A percentile compares a stretch with the other conserved stretches of the same genome.
Conservation (phyloP, 53 echinoderm and acorn worm species). For the Hippasteria phrygiana region DNA sequence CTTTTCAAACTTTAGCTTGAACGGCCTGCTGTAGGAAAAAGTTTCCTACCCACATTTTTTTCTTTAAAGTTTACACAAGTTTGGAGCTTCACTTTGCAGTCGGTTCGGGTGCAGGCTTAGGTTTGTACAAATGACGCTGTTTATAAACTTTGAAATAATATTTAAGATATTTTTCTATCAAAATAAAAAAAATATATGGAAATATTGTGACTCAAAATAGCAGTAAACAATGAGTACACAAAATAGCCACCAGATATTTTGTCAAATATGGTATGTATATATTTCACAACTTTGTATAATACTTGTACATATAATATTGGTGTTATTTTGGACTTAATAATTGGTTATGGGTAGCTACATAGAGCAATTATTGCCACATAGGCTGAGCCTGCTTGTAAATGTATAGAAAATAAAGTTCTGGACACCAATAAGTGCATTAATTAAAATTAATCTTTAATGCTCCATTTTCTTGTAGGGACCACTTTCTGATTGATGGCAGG, state of each 20-base stretch:
- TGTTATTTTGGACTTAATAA: conserved; percentile 36
- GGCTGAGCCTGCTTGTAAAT: conserved; percentile 12
- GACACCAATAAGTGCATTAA: conserved; percentile 58
- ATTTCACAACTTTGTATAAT: conserved; percentile 23
- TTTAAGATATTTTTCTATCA: conserved; percentile 60
- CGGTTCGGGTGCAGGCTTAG: conserved; percentile 9
- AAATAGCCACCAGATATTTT: conserved; percentile 34
- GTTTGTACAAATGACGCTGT: conserved; percentile 39
- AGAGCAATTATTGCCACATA: neutral
- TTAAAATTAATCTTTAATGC: neutral
- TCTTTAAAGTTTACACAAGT: neutral
- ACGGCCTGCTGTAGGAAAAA: neutral
- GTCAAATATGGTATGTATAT: conserved; percentile 25
- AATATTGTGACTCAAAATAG: conserved; percentile 27
- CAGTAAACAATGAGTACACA: neutral
- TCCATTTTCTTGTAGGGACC: too few relatives aligned
- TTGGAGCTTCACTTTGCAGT: neutral
- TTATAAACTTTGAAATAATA: conserved; percentile 58
- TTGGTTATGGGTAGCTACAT: neutral
- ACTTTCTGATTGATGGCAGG: too few relatives aligned
- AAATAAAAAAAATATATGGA: conserved; percentile 5
- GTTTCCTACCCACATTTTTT: neutral
- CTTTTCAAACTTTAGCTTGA: too few relatives aligned
- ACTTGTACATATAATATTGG: conserved; percentile 37
- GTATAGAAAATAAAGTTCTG: conserved; percentile 2